A percentile compares a stretch with the other conserved stretches of the same genome.
Evolutionary conservation across 2,113 vertebrate genomes (phyloP).

Genomic region (Chloropsis cyanopogon): DNA sequence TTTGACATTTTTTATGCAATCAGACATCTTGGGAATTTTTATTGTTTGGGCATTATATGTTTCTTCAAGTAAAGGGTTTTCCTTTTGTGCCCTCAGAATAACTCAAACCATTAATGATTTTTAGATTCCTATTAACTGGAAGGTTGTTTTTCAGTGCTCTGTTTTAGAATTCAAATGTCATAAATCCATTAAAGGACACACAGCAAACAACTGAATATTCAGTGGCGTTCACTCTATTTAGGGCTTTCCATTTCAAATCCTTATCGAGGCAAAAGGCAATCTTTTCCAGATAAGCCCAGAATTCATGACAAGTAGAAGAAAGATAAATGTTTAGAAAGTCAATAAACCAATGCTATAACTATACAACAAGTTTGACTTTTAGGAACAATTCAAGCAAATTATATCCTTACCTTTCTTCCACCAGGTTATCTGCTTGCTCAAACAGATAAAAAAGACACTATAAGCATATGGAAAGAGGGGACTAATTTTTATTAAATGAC

Average conservation of each 20-base stretch:
- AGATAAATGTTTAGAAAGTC: neutral
- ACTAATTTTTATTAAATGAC: neutral
- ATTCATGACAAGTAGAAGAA: neutral
- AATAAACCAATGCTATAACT: neutral
- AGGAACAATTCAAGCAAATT: neutral
- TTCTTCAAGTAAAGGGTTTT: neutral
- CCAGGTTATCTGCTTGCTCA: neutral
- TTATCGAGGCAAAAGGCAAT: neutral
- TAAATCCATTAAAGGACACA: neutral
- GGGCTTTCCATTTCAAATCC: neutral
- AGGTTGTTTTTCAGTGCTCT: neutral
- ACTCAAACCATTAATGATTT: neutral
- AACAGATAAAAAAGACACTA: neutral
- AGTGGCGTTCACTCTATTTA: neutral
- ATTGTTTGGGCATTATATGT: neutral
- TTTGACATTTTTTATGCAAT: neutral
- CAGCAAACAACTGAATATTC: neutral
- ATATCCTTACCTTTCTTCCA: neutral
- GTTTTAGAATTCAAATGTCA: neutral
- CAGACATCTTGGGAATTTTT: neutral
- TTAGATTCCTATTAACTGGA: neutral
- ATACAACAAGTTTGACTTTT: neutral
- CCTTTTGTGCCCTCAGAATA: neutral
- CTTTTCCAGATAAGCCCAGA: neutral
- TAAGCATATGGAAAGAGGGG: neutral